A percentile compares a stretch with the other conserved stretches of the same genome.
These are phyloP conservation scores for Pogonognathellus flavescens DNA, from an alignment of 1,140 invertebrate genomes.

Conservation along the genomic window DNA sequence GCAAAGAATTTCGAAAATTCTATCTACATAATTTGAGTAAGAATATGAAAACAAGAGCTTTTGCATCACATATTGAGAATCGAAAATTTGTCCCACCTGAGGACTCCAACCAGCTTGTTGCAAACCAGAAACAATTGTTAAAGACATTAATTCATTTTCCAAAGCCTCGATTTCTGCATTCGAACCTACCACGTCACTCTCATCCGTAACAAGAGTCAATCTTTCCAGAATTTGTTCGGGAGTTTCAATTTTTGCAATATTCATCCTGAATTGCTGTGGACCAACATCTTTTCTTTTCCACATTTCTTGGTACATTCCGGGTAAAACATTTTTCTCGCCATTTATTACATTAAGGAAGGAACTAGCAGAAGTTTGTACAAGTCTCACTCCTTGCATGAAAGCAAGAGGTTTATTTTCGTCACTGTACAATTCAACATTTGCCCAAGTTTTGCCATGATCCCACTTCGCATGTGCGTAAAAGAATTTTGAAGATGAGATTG, in stretches of 20 bases:
- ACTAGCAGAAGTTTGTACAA: not conserved
- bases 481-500: not conserved
- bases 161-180: not conserved
- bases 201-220: not conserved
- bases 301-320: not conserved
- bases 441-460: slow-evolving; percentile 1
- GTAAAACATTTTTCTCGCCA: not conserved
- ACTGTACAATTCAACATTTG: not conserved
- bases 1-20: slow-evolving; percentile 2
- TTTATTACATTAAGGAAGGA: not conserved
- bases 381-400: slow-evolving; percentile 1
- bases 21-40: not conserved
- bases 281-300: not conserved
- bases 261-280: not conserved
- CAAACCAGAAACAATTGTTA: not conserved
- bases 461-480: not conserved
- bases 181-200: not conserved
- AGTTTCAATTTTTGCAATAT: not conserved
- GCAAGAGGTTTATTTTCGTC: not conserved
- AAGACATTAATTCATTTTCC: not conserved
- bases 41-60: not conserved
- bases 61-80: not conserved
- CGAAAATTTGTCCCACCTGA: not conserved
- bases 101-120: not conserved
- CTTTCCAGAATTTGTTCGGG: not conserved